Evolutionary conservation across 2,888 invertebrate species (phyloP), one percentile per base, ranked within the genome.

Genomic region (Sinopyrophorus schimmeli): DNA sequence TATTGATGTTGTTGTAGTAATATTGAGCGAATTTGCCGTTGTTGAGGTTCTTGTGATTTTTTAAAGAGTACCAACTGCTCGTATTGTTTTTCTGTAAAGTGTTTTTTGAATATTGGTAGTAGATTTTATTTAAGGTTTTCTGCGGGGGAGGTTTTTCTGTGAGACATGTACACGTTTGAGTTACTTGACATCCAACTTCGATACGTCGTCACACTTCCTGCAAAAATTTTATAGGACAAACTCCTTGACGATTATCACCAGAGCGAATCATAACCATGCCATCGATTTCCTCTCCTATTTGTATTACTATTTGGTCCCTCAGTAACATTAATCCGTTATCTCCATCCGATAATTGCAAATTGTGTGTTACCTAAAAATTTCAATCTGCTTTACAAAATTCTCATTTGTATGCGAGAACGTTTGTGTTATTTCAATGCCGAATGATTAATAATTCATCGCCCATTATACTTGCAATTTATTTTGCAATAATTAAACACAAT

Each of bases 261-360:
- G 91, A 91, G 41, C 94, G 84, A 55, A 96, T 92, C 84, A 91
- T 89, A 53, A 95, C 89, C 83, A 93, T 92, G 15, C 94, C 95
- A 65, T 93, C 92, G 1, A 91, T 80, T 68, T 95, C 95, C 56
- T 95, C 94, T 1, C 92, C 92, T 5, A 92, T 81, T 76, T 86
- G 85, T 62, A 96, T 91, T 47, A 96, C 95, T 67, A 96, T 95
- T 85, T 96, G 92, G 75, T 93, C 93, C 65, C 92, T 80, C 35
- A 92, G 79, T 32, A 93, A 77, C 77, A 90, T 90, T 65, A 92
- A 75, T 1, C 84, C 85, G 58, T 86, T 87, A 61, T 87, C 89
- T 1, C 89, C 89, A 60, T 93, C 92, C 2, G 89, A 87, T 20
- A 95, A 86, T 78, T 94, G 88, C 12, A 91, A 77, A 70, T 89